Conservation (phyloP, 2,113 vertebrate species). For the Dasyornis broadbenti region DNA sequence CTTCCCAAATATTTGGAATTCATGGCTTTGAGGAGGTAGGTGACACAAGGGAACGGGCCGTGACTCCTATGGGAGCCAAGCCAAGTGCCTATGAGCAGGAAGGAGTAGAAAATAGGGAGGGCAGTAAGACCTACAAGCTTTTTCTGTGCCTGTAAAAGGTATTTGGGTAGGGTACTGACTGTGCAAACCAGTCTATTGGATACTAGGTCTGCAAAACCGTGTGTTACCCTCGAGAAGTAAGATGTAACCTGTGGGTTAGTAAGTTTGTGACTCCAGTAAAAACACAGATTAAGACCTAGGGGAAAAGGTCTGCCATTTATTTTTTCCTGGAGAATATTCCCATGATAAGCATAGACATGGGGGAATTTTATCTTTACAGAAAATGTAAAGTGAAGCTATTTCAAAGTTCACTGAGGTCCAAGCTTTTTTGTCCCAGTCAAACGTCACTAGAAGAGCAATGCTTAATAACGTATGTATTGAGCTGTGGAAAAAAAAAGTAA, state of each 20-base stretch:
- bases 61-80: not conserved
- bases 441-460: not conserved
- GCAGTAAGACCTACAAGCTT: not conserved
- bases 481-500: not conserved
- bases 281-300: not conserved
- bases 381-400: not conserved
- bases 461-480: not conserved
- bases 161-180: not conserved
- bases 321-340: not conserved
- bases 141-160: not conserved
- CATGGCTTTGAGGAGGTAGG: not conserved
- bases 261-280: not conserved
- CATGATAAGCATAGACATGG: not conserved
- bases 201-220: fast-evolving
- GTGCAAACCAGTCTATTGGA: not conserved
- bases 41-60: fast-evolving
- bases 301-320: not conserved
- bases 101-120: not conserved
- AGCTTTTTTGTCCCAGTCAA: not conserved
- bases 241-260: not conserved
- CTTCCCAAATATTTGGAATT: not conserved
- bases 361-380: not conserved
- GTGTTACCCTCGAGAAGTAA: not conserved
- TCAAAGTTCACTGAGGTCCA: not conserved
- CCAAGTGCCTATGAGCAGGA: no score